Evolutionary conservation across 2,113 vertebrate genomes (phyloP).

Genomic region (Picathartes gymnocephalus): DNA sequence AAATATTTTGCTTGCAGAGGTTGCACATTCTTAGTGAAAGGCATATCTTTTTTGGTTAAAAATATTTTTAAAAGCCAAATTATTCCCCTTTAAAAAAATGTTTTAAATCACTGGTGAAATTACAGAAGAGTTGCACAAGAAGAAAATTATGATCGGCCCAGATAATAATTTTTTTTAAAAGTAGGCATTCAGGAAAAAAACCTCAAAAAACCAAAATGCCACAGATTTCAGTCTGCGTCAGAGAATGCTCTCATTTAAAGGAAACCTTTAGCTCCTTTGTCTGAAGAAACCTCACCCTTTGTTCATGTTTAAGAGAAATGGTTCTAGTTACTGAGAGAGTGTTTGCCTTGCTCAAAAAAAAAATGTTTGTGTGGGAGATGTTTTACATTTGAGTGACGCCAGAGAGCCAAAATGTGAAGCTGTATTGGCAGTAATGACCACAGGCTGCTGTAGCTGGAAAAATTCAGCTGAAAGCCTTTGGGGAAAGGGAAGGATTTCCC

Average conservation of each 20-base stretch:
- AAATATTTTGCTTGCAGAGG: constrained; percentile 5
- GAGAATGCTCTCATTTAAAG: background rate
- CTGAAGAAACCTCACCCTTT: constrained; percentile 44
- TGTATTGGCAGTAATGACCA: background rate
- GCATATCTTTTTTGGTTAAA: background rate
- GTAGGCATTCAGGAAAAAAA: background rate
- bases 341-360: constrained; percentile 1
- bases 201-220: background rate
- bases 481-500: background rate
- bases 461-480: background rate
- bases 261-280: constrained; percentile 15
- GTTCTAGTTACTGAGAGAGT: constrained; percentile 31
- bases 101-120: background rate
- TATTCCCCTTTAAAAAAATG: background rate
- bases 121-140: background rate
- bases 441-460: background rate
- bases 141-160: background rate
- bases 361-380: constrained; percentile 20
- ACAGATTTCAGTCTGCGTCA: background rate
- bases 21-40: constrained; percentile 1
- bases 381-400: constrained; percentile 40
- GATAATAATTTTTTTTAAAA: background rate
- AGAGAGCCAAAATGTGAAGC: background rate
- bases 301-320: constrained; percentile 29
- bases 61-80: background rate